Base-by-base conservation (phyloP, 2,797 vertebrate species). In the Lophius americanus region DNA sequence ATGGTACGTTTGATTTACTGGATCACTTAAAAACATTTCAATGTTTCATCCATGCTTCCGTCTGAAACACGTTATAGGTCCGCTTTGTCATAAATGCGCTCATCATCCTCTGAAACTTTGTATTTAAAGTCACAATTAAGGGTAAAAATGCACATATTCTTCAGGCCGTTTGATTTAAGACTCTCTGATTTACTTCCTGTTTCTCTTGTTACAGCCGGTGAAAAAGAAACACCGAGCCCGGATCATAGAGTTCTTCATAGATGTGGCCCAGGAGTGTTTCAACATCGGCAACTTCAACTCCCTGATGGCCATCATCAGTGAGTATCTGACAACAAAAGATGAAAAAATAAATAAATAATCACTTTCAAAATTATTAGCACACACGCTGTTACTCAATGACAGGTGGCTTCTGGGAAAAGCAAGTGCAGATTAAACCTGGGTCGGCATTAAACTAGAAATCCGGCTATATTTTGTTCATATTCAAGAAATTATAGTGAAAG, bases 261-360 rank as follows among this genome's bases (percentile, higher is more conserved):
- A 98, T 0, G 96, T 98, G 76, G 96, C 97, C 71, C 95, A 96
- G 6, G 96, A 98, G 85, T 98, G 96, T 80, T 98, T 98, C 92
- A 98, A 97, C 91, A 98, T 98, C 0, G 96, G 97, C 85, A 99
- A 98, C 92, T 98, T 98, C 84, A 98, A 97, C 91, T 98, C 96
- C 0, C 94, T 98, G 75, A 97, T 97, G 97, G 97, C 96, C 74
- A 98, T 98, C 76, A 95, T 97, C 84, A 98, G 97, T 99, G 91
- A 95, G 97, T 96, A 51, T 66, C 33, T 23, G 13, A 35, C 7
- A 48, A 0, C n/a, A 41, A 39, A 50, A 66, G 33, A 4, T 2
- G 23, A 41, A 39, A 50, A 66, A 33, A 4, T 2, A 37, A 33
- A 4, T 2, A 37, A 37, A 10, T 9, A 44, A 3, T 42, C 11